Percentiles rank a stretch among this genome's conserved stretches.
These are phyloP conservation scores for Micropterix aruncella DNA, from an alignment of 2,888 invertebrate genomes.

Conservation along the genomic window DNA sequence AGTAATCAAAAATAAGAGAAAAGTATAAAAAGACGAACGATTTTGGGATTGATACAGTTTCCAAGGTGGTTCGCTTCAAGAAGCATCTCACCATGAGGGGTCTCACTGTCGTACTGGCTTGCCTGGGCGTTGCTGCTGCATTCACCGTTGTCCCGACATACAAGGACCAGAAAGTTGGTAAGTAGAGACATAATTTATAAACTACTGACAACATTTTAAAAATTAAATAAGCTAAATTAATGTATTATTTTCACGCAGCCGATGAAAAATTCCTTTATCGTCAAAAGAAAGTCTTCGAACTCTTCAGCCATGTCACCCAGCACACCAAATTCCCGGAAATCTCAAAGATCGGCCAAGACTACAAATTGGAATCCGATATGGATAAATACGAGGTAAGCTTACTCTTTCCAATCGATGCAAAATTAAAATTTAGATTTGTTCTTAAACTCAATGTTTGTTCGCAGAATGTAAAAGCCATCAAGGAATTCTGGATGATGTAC, in stretches of 20 bases:
- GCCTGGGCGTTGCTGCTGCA: background rate
- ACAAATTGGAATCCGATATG: conserved; percentile 41
- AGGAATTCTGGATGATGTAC: conserved; percentile 38
- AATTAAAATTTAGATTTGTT: conserved; percentile 1
- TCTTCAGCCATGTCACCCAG: conserved; percentile 46
- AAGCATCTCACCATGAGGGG: background rate
- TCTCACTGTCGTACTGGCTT: background rate
- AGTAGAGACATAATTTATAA: background rate
- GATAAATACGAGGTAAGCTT: conserved; percentile 37
- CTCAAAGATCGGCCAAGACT: conserved; percentile 41
- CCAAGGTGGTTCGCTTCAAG: background rate
- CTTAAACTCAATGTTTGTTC: conserved; percentile 10
- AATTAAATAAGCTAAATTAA: background rate
- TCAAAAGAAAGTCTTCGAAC: conserved; percentile 40
- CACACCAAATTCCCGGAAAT: conserved; percentile 44
- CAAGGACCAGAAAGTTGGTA: background rate
- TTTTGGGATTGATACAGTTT: background rate
- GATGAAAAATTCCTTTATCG: conserved; percentile 36
- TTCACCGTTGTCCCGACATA: background rate
- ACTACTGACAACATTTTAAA: background rate
- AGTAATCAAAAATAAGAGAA: too few relatives aligned
- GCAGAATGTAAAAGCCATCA: conserved; percentile 41
- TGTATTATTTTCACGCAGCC: conserved; percentile 19
- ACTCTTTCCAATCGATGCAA: background rate
- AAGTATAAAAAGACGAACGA: too few relatives aligned